Evolutionary conservation across 2,797 vertebrate genomes (phyloP).

Genomic region (Tokudaia muenninki): DNA sequence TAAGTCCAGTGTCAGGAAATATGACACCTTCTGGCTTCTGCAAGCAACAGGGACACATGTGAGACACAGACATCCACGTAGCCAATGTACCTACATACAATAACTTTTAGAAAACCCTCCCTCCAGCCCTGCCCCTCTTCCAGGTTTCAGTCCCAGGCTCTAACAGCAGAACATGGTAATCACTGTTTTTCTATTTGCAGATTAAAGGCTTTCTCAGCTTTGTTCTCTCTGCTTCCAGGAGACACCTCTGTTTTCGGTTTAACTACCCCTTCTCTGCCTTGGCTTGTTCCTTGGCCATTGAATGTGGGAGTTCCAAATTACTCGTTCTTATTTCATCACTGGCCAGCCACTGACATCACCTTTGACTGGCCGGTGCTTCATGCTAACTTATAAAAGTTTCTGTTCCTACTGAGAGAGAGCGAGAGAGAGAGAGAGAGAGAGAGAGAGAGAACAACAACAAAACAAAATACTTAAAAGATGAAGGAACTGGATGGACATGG

Average conservation of each 20-base stretch:
- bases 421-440: neutral
- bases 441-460: neutral
- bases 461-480: neutral
- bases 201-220: neutral
- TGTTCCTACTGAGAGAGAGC: neutral
- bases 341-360: fast-evolving
- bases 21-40: neutral
- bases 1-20: neutral
- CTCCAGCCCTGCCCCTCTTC: neutral
- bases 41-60: neutral
- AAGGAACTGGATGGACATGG: neutral
- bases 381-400: neutral
- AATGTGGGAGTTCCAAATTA: neutral
- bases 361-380: fast-evolving
- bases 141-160: neutral
- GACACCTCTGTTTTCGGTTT: neutral
- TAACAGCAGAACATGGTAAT: neutral
- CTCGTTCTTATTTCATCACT: neutral
- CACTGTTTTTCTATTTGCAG: neutral
- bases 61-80: neutral
- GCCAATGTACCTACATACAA: neutral
- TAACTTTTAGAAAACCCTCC: neutral
- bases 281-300: neutral
- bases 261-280: neutral
- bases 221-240: neutral